A percentile compares a stretch with the other conserved stretches of the same genome.
Evolutionary conservation across 2,888 invertebrate species (phyloP).

Genomic region (Morpho helenor): DNA sequence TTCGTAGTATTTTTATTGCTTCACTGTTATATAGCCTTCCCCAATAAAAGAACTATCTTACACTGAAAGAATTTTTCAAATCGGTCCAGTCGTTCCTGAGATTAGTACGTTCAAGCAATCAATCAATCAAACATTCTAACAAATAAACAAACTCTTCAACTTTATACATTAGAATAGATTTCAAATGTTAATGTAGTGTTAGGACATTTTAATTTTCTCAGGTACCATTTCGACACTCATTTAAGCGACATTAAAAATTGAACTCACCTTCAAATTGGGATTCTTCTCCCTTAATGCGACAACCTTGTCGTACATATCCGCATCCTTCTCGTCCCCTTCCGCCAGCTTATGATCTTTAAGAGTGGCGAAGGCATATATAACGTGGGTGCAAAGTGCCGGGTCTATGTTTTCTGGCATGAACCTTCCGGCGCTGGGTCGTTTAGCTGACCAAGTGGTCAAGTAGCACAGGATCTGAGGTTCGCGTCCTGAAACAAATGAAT

Average conservation of each 20-base stretch:
- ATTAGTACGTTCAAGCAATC: no score
- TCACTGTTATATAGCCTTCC: no score
- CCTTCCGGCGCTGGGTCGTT: slow-evolving; percentile 91
- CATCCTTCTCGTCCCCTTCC: slow-evolving; percentile 89
- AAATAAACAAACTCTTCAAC: no score
- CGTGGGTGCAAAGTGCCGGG: slow-evolving; percentile 93
- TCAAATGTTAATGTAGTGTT: no score
- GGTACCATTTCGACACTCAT: no score
- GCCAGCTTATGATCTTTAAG: slow-evolving; percentile 90
- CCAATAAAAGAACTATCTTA: no score
- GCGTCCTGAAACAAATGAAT: slow-evolving; percentile 78
- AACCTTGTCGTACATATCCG: slow-evolving; percentile 91
- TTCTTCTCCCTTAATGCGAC: slow-evolving; percentile 92
- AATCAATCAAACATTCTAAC: no score
- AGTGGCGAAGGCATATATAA: slow-evolving; percentile 97
- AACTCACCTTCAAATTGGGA: slow-evolving; percentile 87
- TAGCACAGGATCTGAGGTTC: slow-evolving; percentile 96
- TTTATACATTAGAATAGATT: no score
- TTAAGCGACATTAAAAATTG: not conserved
- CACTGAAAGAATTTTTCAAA: no score
- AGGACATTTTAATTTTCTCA: no score
- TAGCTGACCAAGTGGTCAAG: slow-evolving; percentile 97
- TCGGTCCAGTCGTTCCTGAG: no score
- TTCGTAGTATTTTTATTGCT: no score
- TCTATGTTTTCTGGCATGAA: slow-evolving; percentile 95